Evolutionary conservation across 2,888 invertebrate species (phyloP).

Genomic region (Harpagoxenus sublaevis): DNA sequence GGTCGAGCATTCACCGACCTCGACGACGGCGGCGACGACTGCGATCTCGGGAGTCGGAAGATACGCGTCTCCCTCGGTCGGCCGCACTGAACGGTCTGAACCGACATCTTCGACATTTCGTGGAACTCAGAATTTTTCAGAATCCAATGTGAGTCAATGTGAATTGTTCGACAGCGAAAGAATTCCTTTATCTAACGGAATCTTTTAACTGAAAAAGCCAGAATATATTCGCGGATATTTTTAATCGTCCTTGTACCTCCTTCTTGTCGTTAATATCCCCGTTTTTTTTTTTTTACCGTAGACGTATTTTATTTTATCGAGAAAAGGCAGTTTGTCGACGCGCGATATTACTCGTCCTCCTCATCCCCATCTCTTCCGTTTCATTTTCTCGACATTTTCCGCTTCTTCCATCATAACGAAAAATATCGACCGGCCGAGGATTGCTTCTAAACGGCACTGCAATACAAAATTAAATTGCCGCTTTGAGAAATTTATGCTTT

Average conservation of each 20-base stretch:
- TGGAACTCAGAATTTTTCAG: not conserved
- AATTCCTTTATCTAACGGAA: not conserved
- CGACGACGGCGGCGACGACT: not conserved
- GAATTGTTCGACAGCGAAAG: not conserved
- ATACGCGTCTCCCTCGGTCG: not conserved
- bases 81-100: not conserved
- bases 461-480: not conserved
- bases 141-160: not conserved
- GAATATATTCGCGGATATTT: not conserved
- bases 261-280: not conserved
- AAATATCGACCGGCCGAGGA: conserved; percentile 43
- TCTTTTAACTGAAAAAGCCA: not conserved
- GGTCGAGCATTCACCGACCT: conserved; percentile 55
- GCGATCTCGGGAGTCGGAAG: not conserved
- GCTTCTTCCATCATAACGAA: conserved; percentile 5
- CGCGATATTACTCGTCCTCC: not conserved
- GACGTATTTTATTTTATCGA: not conserved
- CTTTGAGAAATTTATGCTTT: not conserved
- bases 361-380: not conserved
- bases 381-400: not conserved
- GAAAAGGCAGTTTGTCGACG: not conserved
- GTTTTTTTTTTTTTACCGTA: not conserved
- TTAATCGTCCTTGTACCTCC: not conserved
- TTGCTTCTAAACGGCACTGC: not conserved
- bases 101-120: not conserved